phyloP scores from a whole-genome alignment of 1,140 invertebrate species.

The Drosophila pectinifera region DNA sequence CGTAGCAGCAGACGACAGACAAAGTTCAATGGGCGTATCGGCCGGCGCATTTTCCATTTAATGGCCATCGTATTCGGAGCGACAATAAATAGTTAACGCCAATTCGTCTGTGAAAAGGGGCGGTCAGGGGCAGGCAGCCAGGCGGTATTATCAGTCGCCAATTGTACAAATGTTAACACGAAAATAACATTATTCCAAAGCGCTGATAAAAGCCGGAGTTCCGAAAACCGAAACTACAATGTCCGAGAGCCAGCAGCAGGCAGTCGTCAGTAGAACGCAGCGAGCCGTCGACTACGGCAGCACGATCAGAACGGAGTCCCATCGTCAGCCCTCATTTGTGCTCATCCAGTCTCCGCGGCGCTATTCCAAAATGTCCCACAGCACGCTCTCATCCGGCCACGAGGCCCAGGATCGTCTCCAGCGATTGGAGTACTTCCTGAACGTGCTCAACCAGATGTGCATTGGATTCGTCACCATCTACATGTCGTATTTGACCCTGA shows the following conservation, averaged over 20 bases:
- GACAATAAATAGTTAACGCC: constrained; percentile 15
- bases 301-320: constrained; percentile 45
- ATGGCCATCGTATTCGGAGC: constrained; percentile 22
- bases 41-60: constrained; percentile 18
- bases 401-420: constrained; percentile 41
- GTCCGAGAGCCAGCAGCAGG: constrained; percentile 51
- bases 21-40: constrained; percentile 45
- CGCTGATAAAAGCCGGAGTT: constrained; percentile 46
- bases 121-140: background rate
- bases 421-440: constrained; percentile 62
- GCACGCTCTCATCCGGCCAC: constrained; percentile 13
- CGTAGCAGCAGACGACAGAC: constrained; percentile 9
- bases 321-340: constrained; percentile 48
- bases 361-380: constrained; percentile 63
- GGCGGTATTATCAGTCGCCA: constrained; percentile 58
- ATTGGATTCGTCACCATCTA: constrained; percentile 82
- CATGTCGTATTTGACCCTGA: constrained; percentile 73
- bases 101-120: constrained; percentile 46
- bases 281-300: constrained; percentile 68
- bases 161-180: constrained; percentile 58
- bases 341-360: constrained; percentile 41
- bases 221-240: constrained; percentile 39
- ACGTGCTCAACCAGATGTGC: constrained; percentile 80
- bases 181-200: constrained; percentile 69
- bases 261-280: constrained; percentile 56